Conservation (phyloP, 2,797 vertebrate species). For the Threskiornis aethiopicus region DNA sequence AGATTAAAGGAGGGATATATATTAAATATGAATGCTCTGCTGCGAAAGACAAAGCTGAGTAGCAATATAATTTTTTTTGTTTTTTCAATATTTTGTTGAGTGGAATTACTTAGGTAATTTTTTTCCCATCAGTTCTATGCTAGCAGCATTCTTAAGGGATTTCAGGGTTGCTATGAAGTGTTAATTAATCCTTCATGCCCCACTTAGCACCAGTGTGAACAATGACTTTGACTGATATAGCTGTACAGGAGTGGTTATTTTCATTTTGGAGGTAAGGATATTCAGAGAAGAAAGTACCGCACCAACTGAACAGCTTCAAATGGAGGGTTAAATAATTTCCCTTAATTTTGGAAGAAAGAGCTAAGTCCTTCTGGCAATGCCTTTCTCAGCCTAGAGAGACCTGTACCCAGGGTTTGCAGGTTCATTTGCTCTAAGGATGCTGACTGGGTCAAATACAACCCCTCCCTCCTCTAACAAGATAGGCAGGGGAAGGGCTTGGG, state of each 20-base stretch:
- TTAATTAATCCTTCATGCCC: background rate
- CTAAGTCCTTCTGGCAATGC: background rate
- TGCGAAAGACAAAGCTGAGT: background rate
- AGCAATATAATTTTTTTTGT: background rate
- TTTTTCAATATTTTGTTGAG: background rate
- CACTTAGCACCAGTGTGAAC: background rate
- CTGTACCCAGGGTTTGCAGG: background rate
- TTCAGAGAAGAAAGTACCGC: background rate
- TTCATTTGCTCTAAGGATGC: background rate
- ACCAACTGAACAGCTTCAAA: background rate
- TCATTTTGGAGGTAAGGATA: background rate
- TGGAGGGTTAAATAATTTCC: background rate
- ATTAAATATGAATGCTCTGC: background rate
- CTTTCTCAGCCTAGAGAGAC: background rate
- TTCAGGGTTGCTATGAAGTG: background rate
- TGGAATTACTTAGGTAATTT: background rate
- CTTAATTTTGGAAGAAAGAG: background rate
- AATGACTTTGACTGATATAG: background rate
- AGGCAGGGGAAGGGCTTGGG: fast-evolving
- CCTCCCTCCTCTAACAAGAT: background rate
- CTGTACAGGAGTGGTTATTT: background rate
- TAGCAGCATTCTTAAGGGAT: background rate
- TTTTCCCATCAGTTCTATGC: background rate
- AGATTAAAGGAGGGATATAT: background rate
- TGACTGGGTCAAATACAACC: background rate